Evolutionary conservation across 2,113 vertebrate species (phyloP), one percentile per base, ranked within the genome.

Genomic region (Leucosticte australis): DNA sequence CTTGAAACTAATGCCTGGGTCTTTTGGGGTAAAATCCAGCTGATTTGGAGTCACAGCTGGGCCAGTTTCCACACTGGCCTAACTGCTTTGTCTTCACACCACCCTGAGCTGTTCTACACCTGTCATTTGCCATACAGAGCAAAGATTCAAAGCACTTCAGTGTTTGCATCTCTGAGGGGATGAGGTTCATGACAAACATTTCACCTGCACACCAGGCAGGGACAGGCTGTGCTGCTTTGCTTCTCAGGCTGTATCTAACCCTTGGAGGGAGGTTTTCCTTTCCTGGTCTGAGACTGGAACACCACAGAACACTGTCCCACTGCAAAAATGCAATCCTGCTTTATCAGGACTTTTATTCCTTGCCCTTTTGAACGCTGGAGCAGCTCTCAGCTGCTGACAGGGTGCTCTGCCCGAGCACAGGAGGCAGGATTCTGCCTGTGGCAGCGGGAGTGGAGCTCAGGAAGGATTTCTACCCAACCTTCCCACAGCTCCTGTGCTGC

Each of bases 71-170:
- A 60, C 35, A 27, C 9, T 39, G 28, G 35, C 26, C 35, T 39
- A 5, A 39, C 35, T 62, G 11, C 24, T 76, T 27, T 69, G 57
- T 31, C 68, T 49, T 47, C 64, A 31, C 56, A 39, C 22, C 64
- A 56, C 1, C 39, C 37, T n/a, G 55, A 35, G 6, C 7, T 0
- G 0, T 12, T 44, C 9, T 35, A 13, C 13, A 63, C 59, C 16
- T 20, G 41, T 16, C 33, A 15, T 33, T 47, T 71, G n/a, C 56
- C 63, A 28, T 2, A 30, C 1, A 13, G 15, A 57, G 33, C n/a
- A 63, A 39, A 50, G 26, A 52, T 27, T 35, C 44, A 81, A 39
- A 5, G 18, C 14, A 23, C 16, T 31, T 59, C 59, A 8, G 21
- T 47, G 62, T 65, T 68, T 37, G 20, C 22, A 22, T 10, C 67